phyloP scores from a whole-genome alignment of 2,113 vertebrate genomes.

The Syngnathus typhle region DNA sequence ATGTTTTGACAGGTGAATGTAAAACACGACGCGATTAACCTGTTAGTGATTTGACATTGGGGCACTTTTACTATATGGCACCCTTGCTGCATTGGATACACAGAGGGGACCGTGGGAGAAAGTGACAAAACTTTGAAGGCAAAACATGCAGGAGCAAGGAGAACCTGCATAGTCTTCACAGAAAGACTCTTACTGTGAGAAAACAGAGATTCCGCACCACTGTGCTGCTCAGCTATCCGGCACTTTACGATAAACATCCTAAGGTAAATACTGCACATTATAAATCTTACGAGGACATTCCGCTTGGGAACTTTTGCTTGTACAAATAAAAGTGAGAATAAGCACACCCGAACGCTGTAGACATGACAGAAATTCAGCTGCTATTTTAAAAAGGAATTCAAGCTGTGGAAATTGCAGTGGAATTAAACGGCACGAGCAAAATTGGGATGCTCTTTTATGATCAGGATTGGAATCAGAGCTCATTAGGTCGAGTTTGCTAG shows the following conservation, averaged over 20 bases:
- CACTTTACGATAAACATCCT: background rate
- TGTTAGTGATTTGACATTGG: background rate
- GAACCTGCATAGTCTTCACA: background rate
- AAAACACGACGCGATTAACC: background rate
- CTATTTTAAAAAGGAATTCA: background rate
- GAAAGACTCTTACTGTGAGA: conserved; percentile 5
- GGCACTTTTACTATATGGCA: background rate
- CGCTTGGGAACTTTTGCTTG: conserved; percentile 1
- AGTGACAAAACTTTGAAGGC: background rate
- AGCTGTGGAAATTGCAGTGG: background rate
- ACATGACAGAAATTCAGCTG: background rate
- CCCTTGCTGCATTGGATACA: background rate
- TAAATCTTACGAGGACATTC: too few species aligned
- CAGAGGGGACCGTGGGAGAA: conserved; percentile 4
- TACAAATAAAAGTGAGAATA: background rate
- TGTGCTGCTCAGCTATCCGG: background rate
- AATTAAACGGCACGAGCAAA: conserved; percentile 19
- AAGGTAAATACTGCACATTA: conserved; percentile 1
- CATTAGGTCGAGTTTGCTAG: conserved; percentile 22
- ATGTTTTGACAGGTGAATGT: conserved; percentile 7
- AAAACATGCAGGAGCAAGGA: background rate
- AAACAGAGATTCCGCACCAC: background rate
- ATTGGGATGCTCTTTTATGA: conserved; percentile 38
- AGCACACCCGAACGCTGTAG: background rate
- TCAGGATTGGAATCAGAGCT: conserved; percentile 37